Evolutionary conservation across 2,113 vertebrate genomes (phyloP).

Genomic region (Bucco capensis): DNA sequence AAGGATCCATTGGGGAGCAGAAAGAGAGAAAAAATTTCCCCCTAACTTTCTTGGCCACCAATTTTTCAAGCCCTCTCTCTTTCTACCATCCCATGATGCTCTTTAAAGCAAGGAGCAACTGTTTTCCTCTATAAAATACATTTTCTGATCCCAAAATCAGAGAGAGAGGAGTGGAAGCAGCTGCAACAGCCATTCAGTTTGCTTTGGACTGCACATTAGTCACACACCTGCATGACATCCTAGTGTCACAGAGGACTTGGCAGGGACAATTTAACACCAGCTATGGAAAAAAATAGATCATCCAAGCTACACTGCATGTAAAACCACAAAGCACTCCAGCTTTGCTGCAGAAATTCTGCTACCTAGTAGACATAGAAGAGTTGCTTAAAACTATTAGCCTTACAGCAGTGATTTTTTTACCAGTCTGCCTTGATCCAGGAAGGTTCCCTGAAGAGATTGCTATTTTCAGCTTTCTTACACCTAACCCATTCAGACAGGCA

Average conservation of each 20-base stretch:
- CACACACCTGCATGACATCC: background rate
- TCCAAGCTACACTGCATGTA: background rate
- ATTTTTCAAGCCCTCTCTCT: background rate
- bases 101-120: background rate
- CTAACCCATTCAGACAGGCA: background rate
- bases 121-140: background rate
- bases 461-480: background rate
- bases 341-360: background rate
- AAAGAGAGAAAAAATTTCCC: background rate
- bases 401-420: background rate
- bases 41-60: background rate
- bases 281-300: background rate
- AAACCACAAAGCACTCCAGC: background rate
- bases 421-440: background rate
- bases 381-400: background rate
- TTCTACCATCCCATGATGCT: background rate
- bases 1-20: accelerated
- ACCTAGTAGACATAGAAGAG: background rate
- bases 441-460: background rate
- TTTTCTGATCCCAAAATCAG: background rate
- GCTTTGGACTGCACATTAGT: background rate
- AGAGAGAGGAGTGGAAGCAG: background rate
- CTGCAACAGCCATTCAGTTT: background rate
- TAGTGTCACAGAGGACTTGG: background rate
- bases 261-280: background rate